Percentiles rank a stretch among this genome's conserved stretches.
These are phyloP conservation scores for Helicoverpa zea DNA, from an alignment of 1,140 invertebrate species.

Conservation along the genomic window DNA sequence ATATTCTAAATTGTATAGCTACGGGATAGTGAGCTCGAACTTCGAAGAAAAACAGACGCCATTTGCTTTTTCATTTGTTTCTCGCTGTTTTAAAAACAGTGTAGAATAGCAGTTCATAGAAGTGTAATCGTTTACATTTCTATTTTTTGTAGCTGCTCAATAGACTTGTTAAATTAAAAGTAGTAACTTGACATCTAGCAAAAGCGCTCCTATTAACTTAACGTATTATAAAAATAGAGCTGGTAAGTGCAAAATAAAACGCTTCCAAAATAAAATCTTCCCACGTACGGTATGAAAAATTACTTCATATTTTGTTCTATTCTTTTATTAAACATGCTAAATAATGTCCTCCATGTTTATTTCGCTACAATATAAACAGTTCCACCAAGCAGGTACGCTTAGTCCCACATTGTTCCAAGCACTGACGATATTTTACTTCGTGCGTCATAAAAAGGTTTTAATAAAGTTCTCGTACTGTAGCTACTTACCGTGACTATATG, in stretches of 20 bases:
- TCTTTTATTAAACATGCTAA: conserved; percentile 4
- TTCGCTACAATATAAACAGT: conserved; percentile 16
- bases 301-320: not conserved
- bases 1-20: not conserved
- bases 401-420: conserved; percentile 15
- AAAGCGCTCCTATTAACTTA: too few species aligned
- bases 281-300: not conserved
- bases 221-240: too few species aligned
- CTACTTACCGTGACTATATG: not conserved
- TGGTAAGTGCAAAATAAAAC: too few species aligned
- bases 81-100: too few species aligned
- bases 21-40: too few species aligned
- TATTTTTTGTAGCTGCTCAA: too few species aligned
- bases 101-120: too few species aligned
- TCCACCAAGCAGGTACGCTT: not conserved
- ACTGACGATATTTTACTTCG: conserved; percentile 9
- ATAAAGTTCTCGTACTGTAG: not conserved
- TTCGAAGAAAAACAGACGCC: too few species aligned
- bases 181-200: too few species aligned
- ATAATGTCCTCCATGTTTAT: not conserved
- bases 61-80: too few species aligned
- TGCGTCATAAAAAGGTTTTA: conserved; percentile 29
- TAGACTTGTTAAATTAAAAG: too few species aligned
- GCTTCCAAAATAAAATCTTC: not conserved
- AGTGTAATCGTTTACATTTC: too few species aligned